Percentiles rank a stretch among this genome's conserved stretches.
Evolutionary conservation across 2,797 vertebrate genomes (phyloP).

Genomic region (Todus mexicanus): DNA sequence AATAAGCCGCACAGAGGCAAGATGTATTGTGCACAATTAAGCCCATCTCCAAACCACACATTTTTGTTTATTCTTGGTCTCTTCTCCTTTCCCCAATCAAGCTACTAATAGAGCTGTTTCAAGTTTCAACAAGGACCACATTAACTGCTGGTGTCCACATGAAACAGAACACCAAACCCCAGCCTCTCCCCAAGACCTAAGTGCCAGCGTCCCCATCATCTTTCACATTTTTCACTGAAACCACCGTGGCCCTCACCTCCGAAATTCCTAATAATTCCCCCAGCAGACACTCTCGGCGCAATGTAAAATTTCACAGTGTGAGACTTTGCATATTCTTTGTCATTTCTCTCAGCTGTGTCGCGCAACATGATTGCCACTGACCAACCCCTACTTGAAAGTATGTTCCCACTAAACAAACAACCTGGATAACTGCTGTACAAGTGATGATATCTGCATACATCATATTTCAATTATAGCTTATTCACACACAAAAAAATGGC

Average conservation of each 20-base stretch:
- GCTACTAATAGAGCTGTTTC: conserved; percentile 74
- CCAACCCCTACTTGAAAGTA: conserved; percentile 18
- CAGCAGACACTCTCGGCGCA: not conserved
- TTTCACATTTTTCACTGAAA: conserved; percentile 39
- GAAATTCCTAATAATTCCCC: not conserved
- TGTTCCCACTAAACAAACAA: conserved; percentile 57
- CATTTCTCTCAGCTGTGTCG: not conserved
- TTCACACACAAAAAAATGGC: conserved; percentile 35
- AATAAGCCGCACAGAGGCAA: conserved; percentile 64
- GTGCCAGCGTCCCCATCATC: not conserved
- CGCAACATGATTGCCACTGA: not conserved
- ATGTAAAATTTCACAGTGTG: not conserved
- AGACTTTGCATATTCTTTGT: not conserved
- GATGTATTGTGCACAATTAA: conserved; percentile 68
- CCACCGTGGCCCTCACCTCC: not conserved
- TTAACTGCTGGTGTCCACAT: conserved; percentile 60
- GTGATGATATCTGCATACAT: conserved; percentile 58
- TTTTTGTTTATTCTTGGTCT: conserved; percentile 70
- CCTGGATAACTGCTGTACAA: conserved; percentile 15
- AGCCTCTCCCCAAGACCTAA: conserved; percentile 28
- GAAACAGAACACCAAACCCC: conserved; percentile 49
- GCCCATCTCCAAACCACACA: conserved; percentile 62
- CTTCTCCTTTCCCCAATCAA: conserved; percentile 64
- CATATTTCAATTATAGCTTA: conserved; percentile 57
- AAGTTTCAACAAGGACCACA: conserved; percentile 68